Percentiles rank a stretch among this genome's conserved stretches.
phyloP scores from a whole-genome alignment of 2,113 vertebrate species.

The Erinaceus europaeus region DNA sequence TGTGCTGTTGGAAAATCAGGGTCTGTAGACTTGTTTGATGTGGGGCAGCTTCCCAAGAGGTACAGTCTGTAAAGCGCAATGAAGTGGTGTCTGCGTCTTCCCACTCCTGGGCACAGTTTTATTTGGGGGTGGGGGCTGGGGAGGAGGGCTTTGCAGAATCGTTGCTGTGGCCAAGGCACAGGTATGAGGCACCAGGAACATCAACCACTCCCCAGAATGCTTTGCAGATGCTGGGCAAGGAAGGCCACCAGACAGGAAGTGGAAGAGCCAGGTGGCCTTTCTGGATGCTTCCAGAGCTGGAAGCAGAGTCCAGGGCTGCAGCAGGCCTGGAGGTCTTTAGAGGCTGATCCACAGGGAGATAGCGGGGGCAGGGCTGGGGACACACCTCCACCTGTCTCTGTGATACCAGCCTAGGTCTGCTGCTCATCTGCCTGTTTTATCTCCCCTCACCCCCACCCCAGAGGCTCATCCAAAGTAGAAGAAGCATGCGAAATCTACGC shows the following conservation, averaged over 20 bases:
- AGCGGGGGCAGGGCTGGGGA: background rate
- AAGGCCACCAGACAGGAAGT: background rate
- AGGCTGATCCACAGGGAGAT: background rate
- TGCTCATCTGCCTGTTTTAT: background rate
- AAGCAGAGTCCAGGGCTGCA: background rate
- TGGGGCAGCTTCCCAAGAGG: too few species aligned
- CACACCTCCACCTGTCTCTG: fast-evolving
- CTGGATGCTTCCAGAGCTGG: background rate
- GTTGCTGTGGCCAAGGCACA: background rate
- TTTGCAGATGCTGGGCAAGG: background rate
- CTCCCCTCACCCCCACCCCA: conserved; percentile 58
- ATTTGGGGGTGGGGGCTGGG: too few species aligned
- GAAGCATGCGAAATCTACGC: conserved; percentile 94
- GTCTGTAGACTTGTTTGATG: background rate
- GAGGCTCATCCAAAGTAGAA: conserved; percentile 92
- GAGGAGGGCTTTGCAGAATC: background rate
- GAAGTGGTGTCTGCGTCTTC: too few species aligned
- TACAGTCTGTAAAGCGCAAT: too few species aligned
- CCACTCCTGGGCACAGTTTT: too few species aligned
- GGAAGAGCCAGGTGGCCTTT: too few species aligned
- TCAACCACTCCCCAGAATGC: background rate
- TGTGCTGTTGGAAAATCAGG: too few species aligned
- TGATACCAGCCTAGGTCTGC: too few species aligned
- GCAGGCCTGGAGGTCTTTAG: background rate
- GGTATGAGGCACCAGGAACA: background rate